phyloP scores from a whole-genome alignment of 2,888 invertebrate species.

The Podotricha telesiphe region DNA sequence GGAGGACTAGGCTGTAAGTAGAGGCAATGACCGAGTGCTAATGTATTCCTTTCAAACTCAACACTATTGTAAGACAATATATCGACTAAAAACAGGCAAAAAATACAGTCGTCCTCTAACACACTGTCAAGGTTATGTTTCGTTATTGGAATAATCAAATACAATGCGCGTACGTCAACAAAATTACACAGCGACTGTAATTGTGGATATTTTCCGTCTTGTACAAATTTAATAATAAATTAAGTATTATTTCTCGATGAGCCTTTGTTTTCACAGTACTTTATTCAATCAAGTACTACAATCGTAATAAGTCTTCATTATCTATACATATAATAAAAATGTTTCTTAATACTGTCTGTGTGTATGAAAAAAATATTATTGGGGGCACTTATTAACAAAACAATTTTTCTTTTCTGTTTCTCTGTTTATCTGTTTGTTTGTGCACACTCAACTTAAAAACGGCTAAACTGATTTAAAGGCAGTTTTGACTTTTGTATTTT shows the following conservation, averaged over 20 bases:
- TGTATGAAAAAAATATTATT: no score
- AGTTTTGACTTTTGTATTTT: no score
- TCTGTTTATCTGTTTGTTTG: no score
- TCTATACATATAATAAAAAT: background rate
- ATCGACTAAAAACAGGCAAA: conserved; percentile 70
- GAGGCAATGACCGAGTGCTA: conserved; percentile 63
- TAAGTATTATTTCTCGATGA: background rate
- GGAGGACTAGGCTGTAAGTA: conserved; percentile 30
- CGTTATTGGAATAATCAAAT: conserved; percentile 52
- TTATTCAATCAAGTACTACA: background rate
- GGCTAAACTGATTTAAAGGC: no score
- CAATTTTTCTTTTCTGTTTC: no score
- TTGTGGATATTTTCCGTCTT: conserved; percentile 63
- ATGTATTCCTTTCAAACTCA: conserved; percentile 76
- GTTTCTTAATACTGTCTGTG: no score
- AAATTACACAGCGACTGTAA: conserved; percentile 49
- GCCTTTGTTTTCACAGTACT: background rate
- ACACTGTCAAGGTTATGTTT: conserved; percentile 54
- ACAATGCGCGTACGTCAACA: conserved; percentile 60
- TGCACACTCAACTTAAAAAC: no score
- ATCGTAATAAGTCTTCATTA: background rate
- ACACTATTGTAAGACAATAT: conserved; percentile 69
- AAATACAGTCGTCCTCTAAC: conserved; percentile 62
- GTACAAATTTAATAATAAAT: conserved; percentile 26
- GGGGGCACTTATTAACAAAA: no score